Evolutionary conservation across 2,888 invertebrate species (phyloP).

Genomic region (Limnephilus auricula): DNA sequence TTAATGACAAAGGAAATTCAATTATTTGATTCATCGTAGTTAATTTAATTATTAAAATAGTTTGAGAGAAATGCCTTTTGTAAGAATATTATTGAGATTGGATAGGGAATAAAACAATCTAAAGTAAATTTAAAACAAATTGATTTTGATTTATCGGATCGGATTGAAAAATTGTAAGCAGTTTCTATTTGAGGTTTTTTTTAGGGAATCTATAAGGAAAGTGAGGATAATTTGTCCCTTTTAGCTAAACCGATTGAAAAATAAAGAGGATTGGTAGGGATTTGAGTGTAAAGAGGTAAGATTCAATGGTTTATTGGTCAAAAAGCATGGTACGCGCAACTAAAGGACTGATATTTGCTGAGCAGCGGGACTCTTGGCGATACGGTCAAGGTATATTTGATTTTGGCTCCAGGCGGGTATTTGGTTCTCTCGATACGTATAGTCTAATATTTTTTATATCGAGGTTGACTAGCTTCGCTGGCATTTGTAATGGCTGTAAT

Average conservation of each 20-base stretch:
- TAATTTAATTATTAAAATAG: background rate
- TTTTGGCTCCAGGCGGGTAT: conserved; percentile 58
- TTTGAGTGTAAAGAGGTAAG: conserved; percentile 28
- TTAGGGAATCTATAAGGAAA: background rate
- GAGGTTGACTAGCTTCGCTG: conserved; percentile 74
- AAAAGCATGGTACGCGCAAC: conserved; percentile 60
- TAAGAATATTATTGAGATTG: background rate
- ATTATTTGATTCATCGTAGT: too few species aligned
- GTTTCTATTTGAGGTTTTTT: background rate
- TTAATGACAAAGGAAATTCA: background rate
- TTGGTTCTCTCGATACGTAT: conserved; percentile 55
- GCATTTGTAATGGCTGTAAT: conserved; percentile 72
- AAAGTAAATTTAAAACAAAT: background rate
- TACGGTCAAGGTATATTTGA: conserved; percentile 29
- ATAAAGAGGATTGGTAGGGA: conserved; percentile 13
- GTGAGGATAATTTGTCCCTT: background rate
- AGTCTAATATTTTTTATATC: conserved; percentile 57
- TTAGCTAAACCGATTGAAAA: background rate
- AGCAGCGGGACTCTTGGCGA: conserved; percentile 27
- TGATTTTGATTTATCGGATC: background rate
- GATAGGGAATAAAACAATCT: background rate
- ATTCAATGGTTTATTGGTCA: conserved; percentile 38
- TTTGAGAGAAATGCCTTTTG: background rate
- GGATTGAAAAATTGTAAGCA: background rate
- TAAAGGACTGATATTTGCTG: conserved; percentile 61